phyloP scores from a whole-genome alignment of 1,140 invertebrate genomes.

The Papilio dardanus region DNA sequence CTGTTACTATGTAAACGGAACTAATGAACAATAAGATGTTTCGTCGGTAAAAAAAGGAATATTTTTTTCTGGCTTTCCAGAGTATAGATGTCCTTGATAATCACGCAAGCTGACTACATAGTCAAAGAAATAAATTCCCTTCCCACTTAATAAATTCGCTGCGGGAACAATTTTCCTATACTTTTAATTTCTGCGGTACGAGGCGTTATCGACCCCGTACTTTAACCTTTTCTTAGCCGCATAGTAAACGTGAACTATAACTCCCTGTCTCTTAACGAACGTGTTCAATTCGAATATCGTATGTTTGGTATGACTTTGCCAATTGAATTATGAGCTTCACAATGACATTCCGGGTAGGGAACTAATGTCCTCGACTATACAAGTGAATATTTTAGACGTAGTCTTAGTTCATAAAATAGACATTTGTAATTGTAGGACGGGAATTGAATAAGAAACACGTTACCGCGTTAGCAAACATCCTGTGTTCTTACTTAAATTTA shows the following conservation, averaged over 20 bases:
- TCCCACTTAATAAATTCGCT: background rate
- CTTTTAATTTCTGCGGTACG: no score
- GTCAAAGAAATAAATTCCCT: background rate
- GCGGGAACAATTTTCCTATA: no score
- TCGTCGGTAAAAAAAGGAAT: background rate
- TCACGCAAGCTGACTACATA: background rate
- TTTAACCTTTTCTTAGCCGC: no score
- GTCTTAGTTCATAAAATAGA: background rate
- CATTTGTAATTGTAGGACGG: background rate
- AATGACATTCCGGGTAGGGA: no score
- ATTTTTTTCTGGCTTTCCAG: background rate
- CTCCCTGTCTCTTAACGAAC: no score
- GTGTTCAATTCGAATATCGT: no score
- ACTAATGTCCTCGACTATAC: no score
- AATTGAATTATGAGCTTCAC: no score
- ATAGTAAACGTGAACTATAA: no score
- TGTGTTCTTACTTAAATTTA: slow-evolving; percentile 30
- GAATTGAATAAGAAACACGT: background rate
- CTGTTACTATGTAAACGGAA: background rate
- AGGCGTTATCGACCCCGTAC: no score
- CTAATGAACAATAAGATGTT: background rate
- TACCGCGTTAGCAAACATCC: slow-evolving; percentile 16
- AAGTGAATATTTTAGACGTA: background rate
- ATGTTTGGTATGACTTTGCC: no score
- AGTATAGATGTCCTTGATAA: background rate